Percentiles rank a stretch among this genome's conserved stretches.
phyloP scores from a whole-genome alignment of 1,140 invertebrate genomes.

The Hypothenemus hampei region DNA sequence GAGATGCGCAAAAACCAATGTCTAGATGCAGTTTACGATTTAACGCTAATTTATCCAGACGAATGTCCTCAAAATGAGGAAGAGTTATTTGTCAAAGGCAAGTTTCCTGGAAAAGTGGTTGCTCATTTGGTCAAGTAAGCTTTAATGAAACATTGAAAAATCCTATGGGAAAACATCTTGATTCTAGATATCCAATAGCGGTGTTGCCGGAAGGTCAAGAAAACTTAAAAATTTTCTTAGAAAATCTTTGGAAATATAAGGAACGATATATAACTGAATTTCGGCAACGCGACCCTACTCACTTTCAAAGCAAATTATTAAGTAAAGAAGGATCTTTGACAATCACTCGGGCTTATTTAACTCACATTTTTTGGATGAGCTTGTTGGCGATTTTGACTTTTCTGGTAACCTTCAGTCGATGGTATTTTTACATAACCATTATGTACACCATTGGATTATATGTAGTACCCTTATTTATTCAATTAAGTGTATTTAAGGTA shows the following conservation, averaged over 20 bases:
- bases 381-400: neutral
- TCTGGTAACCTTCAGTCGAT: neutral
- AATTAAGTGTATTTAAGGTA: neutral
- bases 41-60: slow-evolving; percentile 71
- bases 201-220: slow-evolving; percentile 56
- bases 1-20: slow-evolving; percentile 60
- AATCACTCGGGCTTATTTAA: slow-evolving; percentile 47
- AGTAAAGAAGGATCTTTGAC: slow-evolving; percentile 38
- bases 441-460: neutral
- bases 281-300: slow-evolving; percentile 50
- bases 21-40: slow-evolving; percentile 71
- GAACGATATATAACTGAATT: slow-evolving; percentile 60
- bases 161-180: neutral
- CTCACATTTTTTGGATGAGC: slow-evolving; percentile 54
- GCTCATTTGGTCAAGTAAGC: slow-evolving; percentile 67
- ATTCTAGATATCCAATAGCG: slow-evolving; percentile 51
- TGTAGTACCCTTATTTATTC: neutral
- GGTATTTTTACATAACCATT: neutral
- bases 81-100: slow-evolving; percentile 58
- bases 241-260: slow-evolving; percentile 67
- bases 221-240: slow-evolving; percentile 60
- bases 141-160: neutral
- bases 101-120: slow-evolving; percentile 66
- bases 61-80: slow-evolving; percentile 63
- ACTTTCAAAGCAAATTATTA: slow-evolving; percentile 33